Evolutionary conservation across 1,140 invertebrate species (phyloP), one percentile per base, ranked within the genome.

Genomic region (Heliconius nattereri): DNA sequence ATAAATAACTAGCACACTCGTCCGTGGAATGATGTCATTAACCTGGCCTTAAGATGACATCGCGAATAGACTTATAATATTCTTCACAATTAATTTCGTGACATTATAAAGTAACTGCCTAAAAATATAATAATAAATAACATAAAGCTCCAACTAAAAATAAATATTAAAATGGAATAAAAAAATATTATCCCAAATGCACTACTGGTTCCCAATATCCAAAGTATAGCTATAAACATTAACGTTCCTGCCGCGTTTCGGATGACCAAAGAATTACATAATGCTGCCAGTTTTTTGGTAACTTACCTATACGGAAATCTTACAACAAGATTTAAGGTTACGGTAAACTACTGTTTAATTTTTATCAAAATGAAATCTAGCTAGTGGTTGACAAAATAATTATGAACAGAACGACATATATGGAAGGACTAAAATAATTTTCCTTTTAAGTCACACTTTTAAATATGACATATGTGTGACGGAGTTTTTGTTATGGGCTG

Each of bases 211-310:
- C 40, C 72, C 83, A 71, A 79, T 82, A 79, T 76, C 75, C 77
- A 77, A 85, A 85, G 83, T 26, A 66, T 66, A 6, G 60, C 83
- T 80, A 82, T 81, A 82, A 78, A 76, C 78, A 81, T 85, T 78
- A 81, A 81, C 32, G 72, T 76, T 76, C 79, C 40, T 52, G 52
- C 49, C 75, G 79, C 29, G 75, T 73, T 75, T 78, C 76, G 35
- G 49, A 76, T 80, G 76, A 35, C 37, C 72, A 37, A 72, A 73
- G 20, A 76, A 75, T 52, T 66, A 73, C 54, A 49, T 72, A 79
- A 73, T 52, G 60, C 26, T 71, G 40, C 71, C 23, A 66, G 23
- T 54, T 71, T 71, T 57, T 80, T 49, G 75, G 52, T 23, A n/a
- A 29, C 79, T 26, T 76, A 29, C 79, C 9, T 73, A 80, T 52